Evolutionary conservation across 2,797 vertebrate species (phyloP).

Genomic region (Phataginus tetradactyla): DNA sequence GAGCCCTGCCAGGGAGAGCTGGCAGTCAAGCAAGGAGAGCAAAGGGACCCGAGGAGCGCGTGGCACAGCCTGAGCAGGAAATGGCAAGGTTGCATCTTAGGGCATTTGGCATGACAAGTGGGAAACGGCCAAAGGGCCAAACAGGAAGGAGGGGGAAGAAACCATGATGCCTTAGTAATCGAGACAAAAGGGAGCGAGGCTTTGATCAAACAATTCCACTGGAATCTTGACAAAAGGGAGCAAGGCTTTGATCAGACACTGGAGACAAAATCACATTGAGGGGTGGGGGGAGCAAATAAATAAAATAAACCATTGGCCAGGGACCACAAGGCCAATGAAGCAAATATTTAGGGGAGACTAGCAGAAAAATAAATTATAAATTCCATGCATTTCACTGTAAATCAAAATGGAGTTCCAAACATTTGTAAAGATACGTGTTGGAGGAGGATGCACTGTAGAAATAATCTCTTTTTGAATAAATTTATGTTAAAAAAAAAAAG

Average conservation of each 20-base stretch:
- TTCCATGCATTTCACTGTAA: neutral
- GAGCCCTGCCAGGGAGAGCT: neutral
- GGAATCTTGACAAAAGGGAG: neutral
- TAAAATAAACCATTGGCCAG: neutral
- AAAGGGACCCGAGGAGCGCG: neutral
- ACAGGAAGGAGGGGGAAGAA: neutral
- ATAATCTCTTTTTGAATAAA: neutral
- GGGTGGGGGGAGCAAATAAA: neutral
- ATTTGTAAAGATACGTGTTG: neutral
- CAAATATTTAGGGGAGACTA: neutral
- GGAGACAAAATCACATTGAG: neutral
- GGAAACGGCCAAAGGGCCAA: neutral
- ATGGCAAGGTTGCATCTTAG: neutral
- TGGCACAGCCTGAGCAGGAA: neutral
- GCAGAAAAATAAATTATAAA: neutral
- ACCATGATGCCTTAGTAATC: neutral
- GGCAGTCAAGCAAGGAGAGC: neutral
- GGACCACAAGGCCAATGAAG: neutral
- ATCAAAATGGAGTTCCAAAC: conserved; percentile 39
- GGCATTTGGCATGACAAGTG: neutral
- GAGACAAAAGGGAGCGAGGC: neutral
- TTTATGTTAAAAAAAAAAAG: neutral
- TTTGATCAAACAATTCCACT: too few relatives aligned
- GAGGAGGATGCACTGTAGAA: neutral
- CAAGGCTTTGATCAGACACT: neutral